Evolutionary conservation across 2,888 invertebrate genomes (phyloP), one percentile per base, ranked within the genome.

Genomic region (Camponotus fellah): DNA sequence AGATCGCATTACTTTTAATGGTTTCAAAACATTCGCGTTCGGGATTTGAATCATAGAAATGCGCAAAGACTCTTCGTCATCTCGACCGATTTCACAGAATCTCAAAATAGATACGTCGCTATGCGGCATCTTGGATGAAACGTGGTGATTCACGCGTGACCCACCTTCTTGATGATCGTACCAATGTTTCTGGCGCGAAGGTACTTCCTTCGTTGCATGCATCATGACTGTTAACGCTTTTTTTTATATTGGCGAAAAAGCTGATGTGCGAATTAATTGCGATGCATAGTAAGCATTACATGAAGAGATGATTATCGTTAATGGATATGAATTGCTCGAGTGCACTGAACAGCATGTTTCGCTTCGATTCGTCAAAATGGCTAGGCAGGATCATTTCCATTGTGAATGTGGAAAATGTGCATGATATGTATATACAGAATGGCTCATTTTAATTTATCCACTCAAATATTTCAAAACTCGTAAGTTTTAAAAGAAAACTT

Each of bases 61-160:
- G 87, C 64, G 85, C 60, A 56, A 90, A 89, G 82, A 74, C 82
- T 49, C 89, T 88, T 86, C 86, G 82, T 86, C 86, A 85, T 84
- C 75, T 79, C 66, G 71, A n/a, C 79, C 60, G 37, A 89, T 86
- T 89, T 88, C 86, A 87, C 86, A 87, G 34, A 60, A 72, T 84
- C 91, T 89, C 72, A 89, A 93, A 93, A 93, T 93, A 93, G 93
- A 91, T 87, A 82, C 87, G 90, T 91, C 91, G 90, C 91, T 89
- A 90, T 91, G 91, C 88, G 86, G 86, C 91, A 88, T 91, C 90
- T 91, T 91, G 91, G 87, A 88, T 86, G 88, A 91, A 92, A 75
- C 71, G 58, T 87, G 86, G 86, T 92, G 93, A 93, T 90, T 93
- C 93, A 93, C 83, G 80, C 81, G 85, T 91, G 92, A 92, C 92